phyloP scores from a whole-genome alignment of 2,797 vertebrate species.

The Platyrinchus mystaceus region DNA sequence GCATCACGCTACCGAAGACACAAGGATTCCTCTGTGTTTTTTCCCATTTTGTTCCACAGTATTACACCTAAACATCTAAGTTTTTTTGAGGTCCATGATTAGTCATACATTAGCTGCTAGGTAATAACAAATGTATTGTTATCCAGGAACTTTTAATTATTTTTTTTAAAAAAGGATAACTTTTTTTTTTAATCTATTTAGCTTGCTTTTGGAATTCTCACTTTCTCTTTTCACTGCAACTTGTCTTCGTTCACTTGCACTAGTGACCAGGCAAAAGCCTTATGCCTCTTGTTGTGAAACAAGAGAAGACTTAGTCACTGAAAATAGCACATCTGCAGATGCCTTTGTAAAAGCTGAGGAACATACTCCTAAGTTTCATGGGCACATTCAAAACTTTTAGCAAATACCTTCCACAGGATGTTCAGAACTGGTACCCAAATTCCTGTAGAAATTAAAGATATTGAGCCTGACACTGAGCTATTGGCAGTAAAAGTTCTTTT shows the following conservation, averaged over 20 bases:
- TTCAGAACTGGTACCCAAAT: neutral
- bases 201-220: neutral
- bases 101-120: neutral
- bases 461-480: no score
- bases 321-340: neutral
- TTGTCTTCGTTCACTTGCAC: neutral
- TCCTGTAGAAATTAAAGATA: neutral
- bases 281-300: neutral
- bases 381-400: neutral
- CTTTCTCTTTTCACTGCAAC: neutral
- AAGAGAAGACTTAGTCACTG: neutral
- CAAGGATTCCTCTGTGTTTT: neutral
- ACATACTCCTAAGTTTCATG: neutral
- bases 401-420: neutral
- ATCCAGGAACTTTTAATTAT: neutral
- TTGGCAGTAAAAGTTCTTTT: neutral
- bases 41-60: neutral
- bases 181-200: neutral
- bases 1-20: neutral
- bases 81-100: neutral
- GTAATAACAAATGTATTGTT: neutral
- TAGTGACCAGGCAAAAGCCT: neutral
- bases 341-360: neutral
- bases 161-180: no score
- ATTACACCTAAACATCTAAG: neutral